phyloP scores from a whole-genome alignment of 30 jellyfish, hydroid and myxozoan genomes.

The Nemopilema nomurai region DNA sequence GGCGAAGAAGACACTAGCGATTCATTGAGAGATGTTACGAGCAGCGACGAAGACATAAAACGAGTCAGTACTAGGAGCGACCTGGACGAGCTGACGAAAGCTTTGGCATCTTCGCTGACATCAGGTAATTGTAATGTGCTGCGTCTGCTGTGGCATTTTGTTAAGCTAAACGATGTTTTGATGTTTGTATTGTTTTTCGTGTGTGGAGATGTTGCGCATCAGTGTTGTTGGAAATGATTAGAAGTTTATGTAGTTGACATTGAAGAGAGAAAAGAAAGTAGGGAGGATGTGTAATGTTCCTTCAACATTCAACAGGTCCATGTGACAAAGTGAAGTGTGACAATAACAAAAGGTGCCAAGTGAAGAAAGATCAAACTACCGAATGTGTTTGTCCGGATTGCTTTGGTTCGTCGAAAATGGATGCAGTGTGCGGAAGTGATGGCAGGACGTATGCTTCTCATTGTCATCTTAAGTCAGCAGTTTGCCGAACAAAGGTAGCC shows the following conservation, averaged over 20 bases:
- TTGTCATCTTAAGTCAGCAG: conserved; percentile 53
- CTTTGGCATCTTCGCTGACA: neutral
- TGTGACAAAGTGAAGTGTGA: conserved; percentile 44
- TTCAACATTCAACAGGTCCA: conserved; percentile 22
- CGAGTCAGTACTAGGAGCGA: neutral
- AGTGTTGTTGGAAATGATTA: too few species aligned
- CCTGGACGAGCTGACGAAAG: neutral
- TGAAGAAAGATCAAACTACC: conserved; percentile 38
- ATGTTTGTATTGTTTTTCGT: neutral
- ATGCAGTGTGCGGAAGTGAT: conserved; percentile 79
- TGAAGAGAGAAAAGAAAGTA: too few species aligned
- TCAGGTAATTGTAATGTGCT: conserved; percentile 1
- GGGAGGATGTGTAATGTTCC: neutral
- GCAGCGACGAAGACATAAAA: neutral
- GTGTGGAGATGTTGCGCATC: neutral
- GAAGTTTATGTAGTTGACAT: too few species aligned
- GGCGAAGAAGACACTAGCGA: conserved; percentile 20
- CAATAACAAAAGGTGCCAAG: conserved; percentile 34
- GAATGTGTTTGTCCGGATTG: conserved; percentile 69
- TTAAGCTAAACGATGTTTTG: neutral
- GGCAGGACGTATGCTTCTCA: conserved; percentile 64
- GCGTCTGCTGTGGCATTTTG: neutral
- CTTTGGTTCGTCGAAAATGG: neutral
- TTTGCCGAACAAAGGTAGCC: conserved; percentile 37
- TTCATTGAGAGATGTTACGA: neutral